Percentiles rank a stretch among this genome's conserved stretches.
Evolutionary conservation across 2,797 vertebrate species (phyloP).

Genomic region (Ceyx erithaca): DNA sequence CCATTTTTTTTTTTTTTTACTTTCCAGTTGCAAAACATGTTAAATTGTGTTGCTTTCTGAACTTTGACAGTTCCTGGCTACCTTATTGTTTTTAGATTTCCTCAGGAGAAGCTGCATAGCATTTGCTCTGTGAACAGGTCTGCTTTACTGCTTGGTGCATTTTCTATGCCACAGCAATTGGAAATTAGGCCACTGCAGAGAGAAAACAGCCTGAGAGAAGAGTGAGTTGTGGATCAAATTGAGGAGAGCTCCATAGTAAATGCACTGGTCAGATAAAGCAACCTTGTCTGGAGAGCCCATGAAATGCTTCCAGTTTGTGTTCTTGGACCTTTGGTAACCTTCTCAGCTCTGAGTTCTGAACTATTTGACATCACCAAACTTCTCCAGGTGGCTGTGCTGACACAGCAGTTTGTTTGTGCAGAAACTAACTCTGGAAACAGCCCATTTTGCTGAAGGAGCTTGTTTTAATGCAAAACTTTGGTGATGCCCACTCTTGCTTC

Average conservation of each 20-base stretch:
- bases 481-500: conserved; percentile 93
- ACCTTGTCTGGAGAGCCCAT: conserved; percentile 54
- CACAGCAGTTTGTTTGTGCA: conserved; percentile 59
- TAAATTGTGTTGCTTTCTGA: conserved; percentile 76
- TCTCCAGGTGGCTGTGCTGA: conserved; percentile 56
- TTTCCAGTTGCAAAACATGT: conserved; percentile 76
- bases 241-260: not conserved
- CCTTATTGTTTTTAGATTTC: conserved; percentile 70
- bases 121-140: conserved; percentile 69
- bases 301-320: conserved; percentile 68
- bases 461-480: conserved; percentile 83
- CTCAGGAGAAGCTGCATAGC: conserved; percentile 59
- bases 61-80: conserved; percentile 77
- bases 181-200: not conserved
- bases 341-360: conserved; percentile 74
- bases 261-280: conserved; percentile 72
- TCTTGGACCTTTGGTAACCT: conserved; percentile 73
- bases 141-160: conserved; percentile 77
- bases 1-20: conserved; percentile 75
- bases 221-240: not conserved
- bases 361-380: conserved; percentile 78
- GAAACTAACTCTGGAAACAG: conserved; percentile 48
- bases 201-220: not conserved
- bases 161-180: conserved; percentile 22
- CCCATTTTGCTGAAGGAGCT: conserved; percentile 63